These are phyloP conservation scores for Papilio aristodemus DNA, from an alignment of 1,140 invertebrate genomes.

Conservation along the genomic window DNA sequence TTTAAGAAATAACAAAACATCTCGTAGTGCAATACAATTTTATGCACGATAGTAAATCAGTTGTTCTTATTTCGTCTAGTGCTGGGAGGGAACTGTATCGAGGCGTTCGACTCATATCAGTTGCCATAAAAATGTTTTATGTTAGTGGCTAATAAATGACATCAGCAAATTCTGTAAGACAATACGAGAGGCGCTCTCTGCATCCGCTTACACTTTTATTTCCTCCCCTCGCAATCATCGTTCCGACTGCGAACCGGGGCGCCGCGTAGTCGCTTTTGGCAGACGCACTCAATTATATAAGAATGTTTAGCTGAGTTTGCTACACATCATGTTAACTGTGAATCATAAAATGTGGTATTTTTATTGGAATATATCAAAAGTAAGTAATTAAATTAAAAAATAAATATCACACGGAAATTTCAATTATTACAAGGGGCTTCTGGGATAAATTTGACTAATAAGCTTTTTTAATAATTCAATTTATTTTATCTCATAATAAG, in stretches of 20 bases:
- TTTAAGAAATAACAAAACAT: slow-evolving; percentile 38
- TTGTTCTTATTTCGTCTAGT: slow-evolving; percentile 61
- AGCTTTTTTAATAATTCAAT: no score
- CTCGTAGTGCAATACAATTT: slow-evolving; percentile 60
- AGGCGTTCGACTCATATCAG: slow-evolving; percentile 66
- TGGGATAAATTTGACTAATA: no score
- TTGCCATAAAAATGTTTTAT: slow-evolving; percentile 80
- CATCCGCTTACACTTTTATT: slow-evolving; percentile 67
- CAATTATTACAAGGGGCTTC: no score
- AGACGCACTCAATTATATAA: slow-evolving; percentile 62
- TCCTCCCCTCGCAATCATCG: slow-evolving; percentile 70
- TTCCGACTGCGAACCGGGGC: slow-evolving; percentile 65
- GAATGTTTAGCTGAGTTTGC: slow-evolving; percentile 65
- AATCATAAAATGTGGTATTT: slow-evolving; percentile 5
- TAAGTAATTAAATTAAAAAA: not conserved
- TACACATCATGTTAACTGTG: slow-evolving; percentile 37
- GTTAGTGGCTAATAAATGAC: slow-evolving; percentile 80
- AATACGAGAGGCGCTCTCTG: slow-evolving; percentile 73
- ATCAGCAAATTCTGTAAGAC: slow-evolving; percentile 79
- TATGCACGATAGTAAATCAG: slow-evolving; percentile 69
- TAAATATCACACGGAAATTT: no score
- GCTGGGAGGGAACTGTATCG: slow-evolving; percentile 55
- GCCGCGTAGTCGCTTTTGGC: slow-evolving; percentile 66
- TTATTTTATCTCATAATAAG: no score
- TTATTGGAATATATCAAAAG: slow-evolving; percentile 1